These are phyloP conservation scores for Belgica antarctica DNA, from an alignment of 2,888 invertebrate genomes.

Conservation along the genomic window DNA sequence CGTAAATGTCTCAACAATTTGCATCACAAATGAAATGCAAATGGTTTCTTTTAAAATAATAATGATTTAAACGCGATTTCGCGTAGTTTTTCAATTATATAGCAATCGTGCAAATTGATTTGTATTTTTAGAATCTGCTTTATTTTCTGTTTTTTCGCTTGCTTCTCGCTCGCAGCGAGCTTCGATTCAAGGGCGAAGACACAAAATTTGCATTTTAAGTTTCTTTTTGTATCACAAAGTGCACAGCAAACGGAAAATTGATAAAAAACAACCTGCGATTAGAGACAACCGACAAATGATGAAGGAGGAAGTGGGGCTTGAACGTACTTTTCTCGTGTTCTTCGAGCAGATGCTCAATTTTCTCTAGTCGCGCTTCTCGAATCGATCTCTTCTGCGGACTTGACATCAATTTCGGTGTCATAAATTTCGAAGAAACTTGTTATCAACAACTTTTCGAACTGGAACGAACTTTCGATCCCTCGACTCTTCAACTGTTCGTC, in stretches of 20 bases:
- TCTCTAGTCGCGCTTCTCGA: conserved; percentile 37
- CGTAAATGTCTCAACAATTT: neutral
- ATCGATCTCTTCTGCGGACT: conserved; percentile 36
- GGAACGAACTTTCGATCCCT: neutral
- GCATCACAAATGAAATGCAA: conserved; percentile 15
- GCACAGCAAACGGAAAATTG: neutral
- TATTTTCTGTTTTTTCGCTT: neutral
- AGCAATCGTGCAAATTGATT: conserved; percentile 22
- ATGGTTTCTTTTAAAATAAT: neutral
- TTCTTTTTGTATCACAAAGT: conserved; percentile 1
- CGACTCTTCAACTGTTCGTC: too few relatives aligned
- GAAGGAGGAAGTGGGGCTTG: too few relatives aligned
- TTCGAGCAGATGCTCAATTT: conserved; percentile 37
- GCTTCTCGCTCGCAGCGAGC: neutral
- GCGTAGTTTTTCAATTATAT: conserved; percentile 9
- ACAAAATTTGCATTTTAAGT: conserved; percentile 16
- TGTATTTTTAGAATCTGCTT: conserved; percentile 27
- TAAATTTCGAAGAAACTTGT: neutral
- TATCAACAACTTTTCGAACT: neutral
- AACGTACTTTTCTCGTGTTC: conserved; percentile 41
- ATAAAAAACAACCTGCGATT: neutral
- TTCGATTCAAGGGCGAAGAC: neutral
- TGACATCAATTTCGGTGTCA: conserved; percentile 37
- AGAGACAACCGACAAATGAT: neutral
- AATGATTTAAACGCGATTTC: neutral